Percentiles rank a stretch among this genome's conserved stretches.
phyloP scores from a whole-genome alignment of 2,888 invertebrate species.

The Cryptocheilus praepositus region DNA sequence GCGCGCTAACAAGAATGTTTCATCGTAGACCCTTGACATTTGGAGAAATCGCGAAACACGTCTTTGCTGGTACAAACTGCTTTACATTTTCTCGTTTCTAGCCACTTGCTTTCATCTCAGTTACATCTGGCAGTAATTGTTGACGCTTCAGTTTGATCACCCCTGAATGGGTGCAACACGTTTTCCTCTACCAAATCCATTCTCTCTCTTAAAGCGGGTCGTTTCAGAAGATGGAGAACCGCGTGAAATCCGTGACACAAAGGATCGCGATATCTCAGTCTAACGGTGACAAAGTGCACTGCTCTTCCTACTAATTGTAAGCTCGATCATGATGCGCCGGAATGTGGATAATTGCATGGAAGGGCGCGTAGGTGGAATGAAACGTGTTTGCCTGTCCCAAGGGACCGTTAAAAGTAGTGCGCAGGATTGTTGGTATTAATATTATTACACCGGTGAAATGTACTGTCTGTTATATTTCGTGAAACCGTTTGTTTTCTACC shows the following conservation, averaged over 20 bases:
- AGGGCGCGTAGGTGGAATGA: slow-evolving; percentile 4
- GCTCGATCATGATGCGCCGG: slow-evolving; percentile 7
- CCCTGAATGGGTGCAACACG: no score
- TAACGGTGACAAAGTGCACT: slow-evolving; percentile 20
- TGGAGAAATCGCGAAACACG: no score
- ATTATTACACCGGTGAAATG: no score
- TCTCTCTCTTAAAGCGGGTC: slow-evolving; percentile 2
- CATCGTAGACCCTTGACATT: no score
- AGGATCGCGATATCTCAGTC: slow-evolving; percentile 9
- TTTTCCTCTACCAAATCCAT: background rate
- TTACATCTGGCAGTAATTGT: no score
- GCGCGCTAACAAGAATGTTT: no score
- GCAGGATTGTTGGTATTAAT: background rate
- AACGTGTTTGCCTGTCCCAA: background rate
- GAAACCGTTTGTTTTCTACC: no score
- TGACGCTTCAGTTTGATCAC: no score
- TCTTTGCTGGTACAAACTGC: no score
- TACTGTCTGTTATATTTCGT: no score
- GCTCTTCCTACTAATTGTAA: slow-evolving; percentile 15
- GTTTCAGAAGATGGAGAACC: slow-evolving; percentile 1
- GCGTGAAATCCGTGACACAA: slow-evolving; percentile 3
- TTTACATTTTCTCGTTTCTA: no score
- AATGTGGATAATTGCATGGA: slow-evolving; percentile 17
- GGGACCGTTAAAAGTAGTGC: slow-evolving; percentile 6
- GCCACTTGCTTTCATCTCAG: no score